These are phyloP conservation scores for Heliconius melpomene DNA, from an alignment of 1,140 invertebrate species.

Conservation along the genomic window DNA sequence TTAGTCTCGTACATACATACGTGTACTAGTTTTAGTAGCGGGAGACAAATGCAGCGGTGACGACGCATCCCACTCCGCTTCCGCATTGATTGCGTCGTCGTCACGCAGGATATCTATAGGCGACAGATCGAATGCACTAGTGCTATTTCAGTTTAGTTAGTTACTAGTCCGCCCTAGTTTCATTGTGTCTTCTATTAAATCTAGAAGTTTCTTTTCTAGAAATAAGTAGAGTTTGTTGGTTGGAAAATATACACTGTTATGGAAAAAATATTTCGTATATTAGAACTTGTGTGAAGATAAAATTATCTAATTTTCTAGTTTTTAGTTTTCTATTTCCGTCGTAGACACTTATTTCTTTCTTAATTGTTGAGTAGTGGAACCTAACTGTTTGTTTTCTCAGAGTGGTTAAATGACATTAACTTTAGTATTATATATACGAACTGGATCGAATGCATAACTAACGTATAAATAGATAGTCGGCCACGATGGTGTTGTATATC, in stretches of 20 bases:
- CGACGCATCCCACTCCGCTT: slow-evolving; percentile 70
- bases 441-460: no score
- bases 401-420: no score
- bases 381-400: no score
- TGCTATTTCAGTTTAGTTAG: slow-evolving; percentile 36
- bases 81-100: slow-evolving; percentile 72
- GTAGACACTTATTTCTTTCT: no score
- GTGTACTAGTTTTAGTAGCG: slow-evolving; percentile 52
- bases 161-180: slow-evolving; percentile 30
- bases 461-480: no score
- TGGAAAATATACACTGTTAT: not conserved
- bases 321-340: no score
- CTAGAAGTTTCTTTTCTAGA: not conserved
- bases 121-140: slow-evolving; percentile 43
- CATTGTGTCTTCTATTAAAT: not conserved
- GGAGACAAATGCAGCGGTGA: slow-evolving; percentile 72
- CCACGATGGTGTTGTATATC: no score
- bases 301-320: no score
- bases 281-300: no score
- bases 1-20: not conserved
- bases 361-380: no score
- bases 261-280: not conserved
- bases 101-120: slow-evolving; percentile 67
- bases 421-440: no score
- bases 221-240: not conserved